These are phyloP conservation scores for Carcinoscorpius rotundicauda DNA, from an alignment of 1,140 invertebrate species.

Conservation along the genomic window DNA sequence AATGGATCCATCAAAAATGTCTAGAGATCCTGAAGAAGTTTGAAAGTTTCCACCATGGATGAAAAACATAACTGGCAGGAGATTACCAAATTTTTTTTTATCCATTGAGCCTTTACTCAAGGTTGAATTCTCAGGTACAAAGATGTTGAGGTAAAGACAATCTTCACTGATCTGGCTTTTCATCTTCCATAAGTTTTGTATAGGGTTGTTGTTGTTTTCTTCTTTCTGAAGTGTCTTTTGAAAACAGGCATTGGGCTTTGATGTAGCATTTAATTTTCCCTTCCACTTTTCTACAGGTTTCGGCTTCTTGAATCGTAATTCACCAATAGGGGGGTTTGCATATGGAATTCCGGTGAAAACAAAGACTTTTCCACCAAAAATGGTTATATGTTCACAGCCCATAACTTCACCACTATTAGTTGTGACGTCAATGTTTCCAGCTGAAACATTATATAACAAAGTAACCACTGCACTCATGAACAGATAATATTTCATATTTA, in stretches of 20 bases:
- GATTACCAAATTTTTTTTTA: background rate
- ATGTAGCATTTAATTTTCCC: background rate
- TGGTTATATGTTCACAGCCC: no score
- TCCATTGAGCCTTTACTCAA: background rate
- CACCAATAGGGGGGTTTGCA: slow-evolving; percentile 17
- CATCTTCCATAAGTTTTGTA: slow-evolving; percentile 3
- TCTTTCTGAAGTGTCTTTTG: slow-evolving; percentile 12
- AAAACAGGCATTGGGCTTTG: slow-evolving; percentile 19
- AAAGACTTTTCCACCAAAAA: no score
- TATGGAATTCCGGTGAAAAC: slow-evolving; percentile 24
- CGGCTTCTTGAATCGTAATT: slow-evolving; percentile 16
- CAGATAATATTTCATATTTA: no score
- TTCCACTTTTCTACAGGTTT: slow-evolving; percentile 9
- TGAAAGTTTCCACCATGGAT: slow-evolving; percentile 31
- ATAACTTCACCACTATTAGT: no score
- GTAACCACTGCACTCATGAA: no score
- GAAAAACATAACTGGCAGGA: slow-evolving; percentile 24
- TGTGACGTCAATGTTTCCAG: no score
- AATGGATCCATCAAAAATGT: slow-evolving; percentile 29
- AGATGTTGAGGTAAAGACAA: slow-evolving; percentile 36
- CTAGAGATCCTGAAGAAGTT: slow-evolving; percentile 23
- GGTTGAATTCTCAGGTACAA: slow-evolving; percentile 30
- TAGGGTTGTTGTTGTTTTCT: no score
- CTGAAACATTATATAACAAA: no score
- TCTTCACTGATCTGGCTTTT: slow-evolving; percentile 26